Base-by-base conservation (phyloP, 2,113 vertebrate genomes). In the Clarias magur region DNA sequence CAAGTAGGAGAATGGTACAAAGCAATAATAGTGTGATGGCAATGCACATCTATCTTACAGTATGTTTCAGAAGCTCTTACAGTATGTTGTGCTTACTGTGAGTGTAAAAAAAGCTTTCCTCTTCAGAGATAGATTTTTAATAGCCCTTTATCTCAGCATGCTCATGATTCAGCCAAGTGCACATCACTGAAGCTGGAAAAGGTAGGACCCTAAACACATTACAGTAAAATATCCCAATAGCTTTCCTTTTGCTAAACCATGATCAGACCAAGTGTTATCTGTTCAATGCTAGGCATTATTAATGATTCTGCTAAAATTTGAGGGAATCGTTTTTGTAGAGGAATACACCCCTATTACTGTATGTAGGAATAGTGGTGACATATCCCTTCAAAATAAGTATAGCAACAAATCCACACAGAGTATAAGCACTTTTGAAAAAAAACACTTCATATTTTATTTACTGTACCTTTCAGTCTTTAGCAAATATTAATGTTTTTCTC, bases 91-190 rank as follows among this genome's bases (percentile, higher is more conserved):
- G 57, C 56, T 85, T 34, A 83, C 65, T 81, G 63, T 72, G 57
- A 54, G 34, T 56, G 21, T 86, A 34, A 67, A 83, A 70, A 70
- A 65, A 70, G 59, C 27, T 82, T 84, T 82, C 54, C 53, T 78
- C 78, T 75, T 65, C 70, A 85, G 60, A 56, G 85, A 62, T 30
- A 87, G 80, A 87, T 19, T 85, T 82, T 89, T 89, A 85, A 89
- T 89, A 89, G 82, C 60, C 42, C 82, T 84, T 48, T 67, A 88
- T 84, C 85, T 81, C 65, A 81, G 73, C n/a, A 19, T 23, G 5
- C 80, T 57, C 59, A 21, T 68, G 27, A 48, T 68, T 84, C 81
- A 86, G 63, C 59, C 63, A 62, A 70, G 72, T 88, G 56, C 38
- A 73, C n/a, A 72, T n/a, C 65, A 88, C 25, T 85, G 23, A 78